A percentile compares a stretch with the other conserved stretches of the same genome.
These are phyloP conservation scores for Lemur catta DNA, from an alignment of 2,797 vertebrate species.

Conservation along the genomic window DNA sequence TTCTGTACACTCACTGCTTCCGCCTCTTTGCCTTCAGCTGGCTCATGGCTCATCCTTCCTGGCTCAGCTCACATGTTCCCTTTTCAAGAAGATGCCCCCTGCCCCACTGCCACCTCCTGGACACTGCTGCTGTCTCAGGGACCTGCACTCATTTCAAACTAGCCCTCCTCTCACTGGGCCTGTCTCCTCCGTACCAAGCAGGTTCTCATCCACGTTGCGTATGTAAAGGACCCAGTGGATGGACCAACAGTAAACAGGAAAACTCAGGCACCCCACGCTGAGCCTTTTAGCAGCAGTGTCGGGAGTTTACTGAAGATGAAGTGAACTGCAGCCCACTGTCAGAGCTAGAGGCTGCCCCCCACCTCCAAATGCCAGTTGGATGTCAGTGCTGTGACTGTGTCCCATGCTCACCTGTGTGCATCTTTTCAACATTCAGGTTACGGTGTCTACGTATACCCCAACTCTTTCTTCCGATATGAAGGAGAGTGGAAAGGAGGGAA, in stretches of 20 bases:
- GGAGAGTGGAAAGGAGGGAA: constrained; percentile 83
- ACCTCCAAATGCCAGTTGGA: neutral
- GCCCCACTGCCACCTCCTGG: rapidly evolving
- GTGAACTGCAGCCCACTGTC: neutral
- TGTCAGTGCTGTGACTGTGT: rapidly evolving
- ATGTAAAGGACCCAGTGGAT: neutral
- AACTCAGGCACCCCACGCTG: neutral
- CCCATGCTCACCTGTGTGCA: neutral
- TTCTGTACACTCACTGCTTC: neutral
- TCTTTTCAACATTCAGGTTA: constrained; percentile 72
- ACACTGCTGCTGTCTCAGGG: neutral
- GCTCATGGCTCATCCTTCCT: neutral
- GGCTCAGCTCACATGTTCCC: neutral
- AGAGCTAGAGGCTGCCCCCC: neutral
- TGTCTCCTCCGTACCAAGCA: neutral
- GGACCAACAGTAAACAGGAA: neutral
- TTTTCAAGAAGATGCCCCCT: neutral
- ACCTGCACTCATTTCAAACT: neutral
- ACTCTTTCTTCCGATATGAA: constrained; percentile 84
- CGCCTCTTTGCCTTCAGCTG: neutral
- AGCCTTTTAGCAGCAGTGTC: neutral
- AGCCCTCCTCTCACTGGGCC: too few relatives aligned
- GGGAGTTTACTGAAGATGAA: neutral
- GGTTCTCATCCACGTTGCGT: neutral
- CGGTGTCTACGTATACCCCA: constrained; percentile 79